phyloP scores from a whole-genome alignment of 2,888 invertebrate species.

The Catocala nupta region DNA sequence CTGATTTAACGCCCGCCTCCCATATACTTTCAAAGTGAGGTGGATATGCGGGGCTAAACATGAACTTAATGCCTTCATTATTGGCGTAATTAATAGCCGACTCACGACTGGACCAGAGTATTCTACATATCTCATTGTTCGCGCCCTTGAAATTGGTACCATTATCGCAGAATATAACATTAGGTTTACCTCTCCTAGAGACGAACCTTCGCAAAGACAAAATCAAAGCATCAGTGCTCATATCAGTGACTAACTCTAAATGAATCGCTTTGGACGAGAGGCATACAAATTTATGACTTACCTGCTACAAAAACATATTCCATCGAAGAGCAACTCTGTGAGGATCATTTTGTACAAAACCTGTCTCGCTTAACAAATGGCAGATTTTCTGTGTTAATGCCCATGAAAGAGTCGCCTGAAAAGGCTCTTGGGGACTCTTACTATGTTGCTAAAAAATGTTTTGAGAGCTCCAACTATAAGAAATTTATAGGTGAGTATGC shows the following conservation, averaged over 20 bases:
- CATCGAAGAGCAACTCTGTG: conserved; percentile 25
- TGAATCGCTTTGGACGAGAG: background rate
- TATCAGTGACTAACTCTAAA: background rate
- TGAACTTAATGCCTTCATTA: conserved; percentile 8
- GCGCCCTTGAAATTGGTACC: conserved; percentile 8
- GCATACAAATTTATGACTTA: background rate
- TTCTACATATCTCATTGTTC: conserved; percentile 5
- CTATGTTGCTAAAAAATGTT: background rate
- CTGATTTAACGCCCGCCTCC: too few relatives aligned
- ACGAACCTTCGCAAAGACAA: background rate
- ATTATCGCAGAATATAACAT: background rate
- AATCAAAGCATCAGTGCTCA: background rate
- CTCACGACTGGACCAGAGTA: conserved; percentile 5
- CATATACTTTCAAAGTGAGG: conserved; percentile 13
- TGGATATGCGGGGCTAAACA: conserved; percentile 9
- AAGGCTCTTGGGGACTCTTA: background rate
- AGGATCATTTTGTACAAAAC: conserved; percentile 33
- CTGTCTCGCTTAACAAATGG: conserved; percentile 20
- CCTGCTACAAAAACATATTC: conserved; percentile 14
- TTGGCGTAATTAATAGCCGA: background rate
- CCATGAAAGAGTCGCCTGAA: background rate
- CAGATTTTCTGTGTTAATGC: background rate
- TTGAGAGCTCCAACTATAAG: background rate
- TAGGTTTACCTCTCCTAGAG: background rate
- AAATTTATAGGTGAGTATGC: background rate